Percentiles rank a stretch among this genome's conserved stretches.
Evolutionary conservation across 2,113 vertebrate genomes (phyloP).

Genomic region (Nothoprocta perdicaria): DNA sequence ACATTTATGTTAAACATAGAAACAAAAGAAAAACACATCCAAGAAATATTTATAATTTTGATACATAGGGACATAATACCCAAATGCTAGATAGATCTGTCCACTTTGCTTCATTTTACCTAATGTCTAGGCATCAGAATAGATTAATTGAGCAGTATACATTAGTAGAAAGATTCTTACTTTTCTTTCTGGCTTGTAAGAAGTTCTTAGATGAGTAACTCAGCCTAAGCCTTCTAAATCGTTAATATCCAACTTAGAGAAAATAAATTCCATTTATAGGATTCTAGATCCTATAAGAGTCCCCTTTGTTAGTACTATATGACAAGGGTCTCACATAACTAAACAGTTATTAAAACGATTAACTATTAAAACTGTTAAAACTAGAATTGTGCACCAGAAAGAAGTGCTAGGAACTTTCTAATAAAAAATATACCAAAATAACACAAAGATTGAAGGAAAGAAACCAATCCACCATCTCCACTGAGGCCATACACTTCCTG

Average conservation of each 20-base stretch:
- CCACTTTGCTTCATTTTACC: too few relatives aligned
- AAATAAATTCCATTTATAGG: neutral
- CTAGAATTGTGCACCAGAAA: neutral
- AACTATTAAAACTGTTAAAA: neutral
- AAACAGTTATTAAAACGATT: neutral
- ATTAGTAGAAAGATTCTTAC: neutral
- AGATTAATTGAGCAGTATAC: too few relatives aligned
- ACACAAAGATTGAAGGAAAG: neutral
- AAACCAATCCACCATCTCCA: neutral
- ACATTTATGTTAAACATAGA: neutral
- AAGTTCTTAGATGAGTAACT: neutral
- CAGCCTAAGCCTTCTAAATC: neutral
- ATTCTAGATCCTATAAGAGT: neutral
- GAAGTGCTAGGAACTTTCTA: neutral
- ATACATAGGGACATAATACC: fast-evolving
- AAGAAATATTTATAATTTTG: neutral
- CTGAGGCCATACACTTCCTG: fast-evolving
- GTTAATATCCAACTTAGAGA: neutral
- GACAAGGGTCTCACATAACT: neutral
- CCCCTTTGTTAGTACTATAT: neutral
- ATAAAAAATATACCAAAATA: neutral
- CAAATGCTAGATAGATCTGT: neutral
- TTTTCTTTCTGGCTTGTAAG: neutral
- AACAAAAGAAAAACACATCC: neutral
- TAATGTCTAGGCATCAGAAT: too few relatives aligned